A percentile compares a stretch with the other conserved stretches of the same genome.
Conservation (phyloP, 2,113 vertebrate species). For the Oryzias woworae region DNA sequence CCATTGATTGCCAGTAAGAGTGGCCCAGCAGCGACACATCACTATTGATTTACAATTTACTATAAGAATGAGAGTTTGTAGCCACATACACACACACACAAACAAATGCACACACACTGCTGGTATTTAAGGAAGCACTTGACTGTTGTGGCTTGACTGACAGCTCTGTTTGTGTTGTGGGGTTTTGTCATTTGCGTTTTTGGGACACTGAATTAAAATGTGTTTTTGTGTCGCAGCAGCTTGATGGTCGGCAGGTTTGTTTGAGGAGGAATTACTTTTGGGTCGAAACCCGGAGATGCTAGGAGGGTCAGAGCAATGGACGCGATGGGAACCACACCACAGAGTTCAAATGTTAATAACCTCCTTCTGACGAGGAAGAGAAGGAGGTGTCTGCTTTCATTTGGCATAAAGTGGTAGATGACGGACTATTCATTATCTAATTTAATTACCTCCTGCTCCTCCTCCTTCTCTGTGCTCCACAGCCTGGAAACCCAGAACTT, state of each 20-base stretch:
- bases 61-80: constrained; percentile 1
- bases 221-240: too few relatives aligned
- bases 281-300: too few relatives aligned
- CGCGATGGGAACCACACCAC: neutral
- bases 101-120: too few relatives aligned
- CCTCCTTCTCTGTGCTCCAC: neutral
- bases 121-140: too few relatives aligned
- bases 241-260: too few relatives aligned
- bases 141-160: too few relatives aligned
- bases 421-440: constrained; percentile 57
- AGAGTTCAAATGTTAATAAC: constrained; percentile 17
- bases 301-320: too few relatives aligned
- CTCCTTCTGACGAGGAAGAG: constrained; percentile 20
- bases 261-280: too few relatives aligned
- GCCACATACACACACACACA: neutral
- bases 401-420: constrained; percentile 29
- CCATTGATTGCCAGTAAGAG: constrained; percentile 32
- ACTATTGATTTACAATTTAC: constrained; percentile 24
- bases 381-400: constrained; percentile 48
- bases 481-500: constrained; percentile 4
- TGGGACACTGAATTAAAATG: too few relatives aligned
- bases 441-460: constrained; percentile 40
- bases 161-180: too few relatives aligned
- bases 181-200: too few relatives aligned
- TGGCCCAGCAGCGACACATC: constrained; percentile 3